Base-by-base conservation (phyloP, 2,113 vertebrate genomes). In the Malurus alboscapulatus region DNA sequence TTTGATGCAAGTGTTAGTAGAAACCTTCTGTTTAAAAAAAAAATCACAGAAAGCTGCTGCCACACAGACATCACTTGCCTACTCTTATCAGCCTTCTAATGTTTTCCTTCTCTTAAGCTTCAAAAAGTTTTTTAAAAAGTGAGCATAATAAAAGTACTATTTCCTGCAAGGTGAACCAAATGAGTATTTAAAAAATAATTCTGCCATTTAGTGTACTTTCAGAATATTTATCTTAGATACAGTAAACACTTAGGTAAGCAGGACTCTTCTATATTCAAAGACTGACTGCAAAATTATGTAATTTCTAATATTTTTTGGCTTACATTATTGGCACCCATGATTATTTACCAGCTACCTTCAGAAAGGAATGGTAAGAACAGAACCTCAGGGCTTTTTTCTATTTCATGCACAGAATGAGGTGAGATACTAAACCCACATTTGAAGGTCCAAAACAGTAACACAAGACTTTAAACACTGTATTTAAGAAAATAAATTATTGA, bases 241-340 rank as follows among this genome's bases (percentile, higher is more conserved):
- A 22, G 16, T 53, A 57, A 88, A 66, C 4, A 36, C 14, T 25
- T 40, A n/a, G 0, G 3, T 29, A 79, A 59, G 42, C 6, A 50
- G 25, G 13, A 51, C 21, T 34, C 38, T 79, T 50, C 32, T 66
- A 2, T 38, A 53, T 14, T 26, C 30, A 62, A 55, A 61, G 22
- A 47, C 1, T 8, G n/a, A 62, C 29, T 50, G 12, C 12, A 65
- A 68, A 84, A 53, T 57, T 16, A 42, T 0, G 0, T 51, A 29
- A 61, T 44, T 72, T 76, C 47, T 73, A 36, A 14, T 38, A 61
- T 27, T n/a, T 84, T 86, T 26, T 36, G 4, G 8, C 32, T 88
- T 88, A 2, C 36, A 54, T 77, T 54, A 74, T 17, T 27, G 17
- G 40, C 14, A 88, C 17, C 27, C 55, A 36, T 47, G 36, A 61